These are phyloP conservation scores for Chaetorhynchus papuensis DNA, from an alignment of 2,113 vertebrate genomes.

Conservation along the genomic window DNA sequence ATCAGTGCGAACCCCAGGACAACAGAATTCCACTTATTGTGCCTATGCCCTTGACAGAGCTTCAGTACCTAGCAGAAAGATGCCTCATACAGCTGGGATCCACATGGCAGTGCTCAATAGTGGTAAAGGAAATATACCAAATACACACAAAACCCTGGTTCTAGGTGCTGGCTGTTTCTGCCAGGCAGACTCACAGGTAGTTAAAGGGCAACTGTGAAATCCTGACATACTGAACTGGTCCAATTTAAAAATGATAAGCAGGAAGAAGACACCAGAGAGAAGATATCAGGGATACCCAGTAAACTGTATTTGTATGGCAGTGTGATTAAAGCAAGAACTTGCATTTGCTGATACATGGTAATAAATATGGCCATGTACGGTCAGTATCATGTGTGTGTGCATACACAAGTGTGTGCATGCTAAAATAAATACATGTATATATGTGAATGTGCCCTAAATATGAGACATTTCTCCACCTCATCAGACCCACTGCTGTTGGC, in stretches of 20 bases:
- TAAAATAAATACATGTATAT: neutral
- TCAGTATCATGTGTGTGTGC: neutral
- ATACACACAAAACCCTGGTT: neutral
- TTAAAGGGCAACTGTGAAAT: neutral
- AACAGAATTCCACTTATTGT: neutral
- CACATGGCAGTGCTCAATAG: neutral
- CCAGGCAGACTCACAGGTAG: neutral
- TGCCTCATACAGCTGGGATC: neutral
- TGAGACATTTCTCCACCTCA: neutral
- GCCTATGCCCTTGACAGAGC: neutral
- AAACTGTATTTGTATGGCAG: rapidly evolving
- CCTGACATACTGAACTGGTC: neutral
- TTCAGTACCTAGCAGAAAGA: neutral
- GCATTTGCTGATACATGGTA: neutral
- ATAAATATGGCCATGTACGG: neutral
- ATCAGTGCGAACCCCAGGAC: neutral
- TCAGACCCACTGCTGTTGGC: neutral
- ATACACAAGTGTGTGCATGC: neutral
- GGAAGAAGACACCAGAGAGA: neutral
- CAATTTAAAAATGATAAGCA: neutral
- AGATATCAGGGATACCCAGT: neutral
- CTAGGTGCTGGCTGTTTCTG: neutral
- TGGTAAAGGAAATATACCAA: neutral
- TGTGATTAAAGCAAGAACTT: neutral
- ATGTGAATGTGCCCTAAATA: neutral